Percentiles rank a stretch among this genome's conserved stretches.
These are phyloP conservation scores for Delichon dasypus DNA, from an alignment of 2,797 vertebrate species.

Conservation along the genomic window DNA sequence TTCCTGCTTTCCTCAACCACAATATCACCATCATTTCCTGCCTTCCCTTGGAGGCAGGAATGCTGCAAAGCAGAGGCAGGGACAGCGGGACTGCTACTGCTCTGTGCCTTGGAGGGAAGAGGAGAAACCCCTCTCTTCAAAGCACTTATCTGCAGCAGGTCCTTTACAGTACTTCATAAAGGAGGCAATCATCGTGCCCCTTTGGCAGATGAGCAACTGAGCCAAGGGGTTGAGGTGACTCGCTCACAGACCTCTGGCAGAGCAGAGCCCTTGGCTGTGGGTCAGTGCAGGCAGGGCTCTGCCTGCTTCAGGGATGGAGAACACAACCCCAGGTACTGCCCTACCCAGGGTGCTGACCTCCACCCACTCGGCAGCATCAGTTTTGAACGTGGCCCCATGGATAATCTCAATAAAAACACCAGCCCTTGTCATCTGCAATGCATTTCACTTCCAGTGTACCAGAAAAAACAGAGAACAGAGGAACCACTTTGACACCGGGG, in stretches of 20 bases:
- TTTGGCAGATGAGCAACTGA: background rate
- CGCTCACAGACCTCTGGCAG: background rate
- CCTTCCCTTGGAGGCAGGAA: background rate
- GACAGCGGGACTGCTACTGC: background rate
- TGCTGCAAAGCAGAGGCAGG: background rate
- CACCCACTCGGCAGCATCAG: background rate
- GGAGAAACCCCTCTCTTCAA: background rate
- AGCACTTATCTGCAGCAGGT: slow-evolving; percentile 7
- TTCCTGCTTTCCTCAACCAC: background rate
- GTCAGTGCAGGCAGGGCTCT: background rate
- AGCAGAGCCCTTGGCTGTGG: background rate
- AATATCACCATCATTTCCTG: background rate
- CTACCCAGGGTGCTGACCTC: background rate
- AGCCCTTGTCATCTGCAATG: background rate
- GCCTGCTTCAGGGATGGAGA: background rate
- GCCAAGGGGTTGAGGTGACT: background rate
- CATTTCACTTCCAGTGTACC: background rate
- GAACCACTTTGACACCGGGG: accelerated
- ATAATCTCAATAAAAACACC: background rate
- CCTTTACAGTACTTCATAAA: slow-evolving; percentile 10
- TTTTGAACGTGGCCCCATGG: background rate
- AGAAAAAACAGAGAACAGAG: background rate
- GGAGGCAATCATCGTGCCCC: background rate
- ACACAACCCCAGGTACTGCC: accelerated
- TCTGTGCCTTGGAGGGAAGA: background rate